Evolutionary conservation across 2,113 vertebrate genomes (phyloP).

Genomic region (Corythaixoides concolor): DNA sequence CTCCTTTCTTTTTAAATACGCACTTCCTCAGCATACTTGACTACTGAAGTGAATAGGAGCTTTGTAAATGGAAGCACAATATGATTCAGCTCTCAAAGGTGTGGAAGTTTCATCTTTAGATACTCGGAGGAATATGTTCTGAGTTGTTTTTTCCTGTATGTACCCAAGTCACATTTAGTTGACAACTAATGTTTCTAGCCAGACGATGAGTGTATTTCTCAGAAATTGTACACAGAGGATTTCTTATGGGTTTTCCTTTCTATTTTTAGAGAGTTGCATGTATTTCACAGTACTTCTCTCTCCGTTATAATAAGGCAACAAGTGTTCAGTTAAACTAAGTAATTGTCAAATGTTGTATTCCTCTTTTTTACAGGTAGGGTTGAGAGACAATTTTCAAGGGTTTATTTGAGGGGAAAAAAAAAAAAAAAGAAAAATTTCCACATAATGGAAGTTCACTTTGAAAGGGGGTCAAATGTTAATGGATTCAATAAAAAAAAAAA

Average conservation of each 20-base stretch:
- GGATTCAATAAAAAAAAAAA: neutral
- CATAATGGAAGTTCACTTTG: neutral
- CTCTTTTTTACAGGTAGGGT: neutral
- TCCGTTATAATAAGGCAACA: neutral
- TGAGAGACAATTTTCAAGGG: neutral
- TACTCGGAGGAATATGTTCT: neutral
- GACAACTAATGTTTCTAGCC: neutral
- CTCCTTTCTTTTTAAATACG: neutral
- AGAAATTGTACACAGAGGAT: neutral
- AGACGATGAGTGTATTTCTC: slow-evolving; percentile 13
- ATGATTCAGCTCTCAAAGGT: slow-evolving; percentile 12
- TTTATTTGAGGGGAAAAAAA: neutral
- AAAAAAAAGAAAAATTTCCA: neutral
- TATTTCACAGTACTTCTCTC: neutral
- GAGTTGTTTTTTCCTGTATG: slow-evolving; percentile 21
- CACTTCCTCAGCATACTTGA: neutral
- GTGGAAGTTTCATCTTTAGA: neutral
- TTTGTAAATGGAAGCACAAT: neutral
- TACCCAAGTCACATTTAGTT: neutral
- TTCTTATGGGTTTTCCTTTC: neutral
- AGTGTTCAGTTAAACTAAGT: neutral
- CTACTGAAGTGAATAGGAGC: neutral
- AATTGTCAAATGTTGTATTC: neutral
- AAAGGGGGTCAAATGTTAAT: neutral
- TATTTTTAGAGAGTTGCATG: too few species aligned